Base-by-base conservation (phyloP, 2,113 vertebrate genomes). In the Callipepla squamata region DNA sequence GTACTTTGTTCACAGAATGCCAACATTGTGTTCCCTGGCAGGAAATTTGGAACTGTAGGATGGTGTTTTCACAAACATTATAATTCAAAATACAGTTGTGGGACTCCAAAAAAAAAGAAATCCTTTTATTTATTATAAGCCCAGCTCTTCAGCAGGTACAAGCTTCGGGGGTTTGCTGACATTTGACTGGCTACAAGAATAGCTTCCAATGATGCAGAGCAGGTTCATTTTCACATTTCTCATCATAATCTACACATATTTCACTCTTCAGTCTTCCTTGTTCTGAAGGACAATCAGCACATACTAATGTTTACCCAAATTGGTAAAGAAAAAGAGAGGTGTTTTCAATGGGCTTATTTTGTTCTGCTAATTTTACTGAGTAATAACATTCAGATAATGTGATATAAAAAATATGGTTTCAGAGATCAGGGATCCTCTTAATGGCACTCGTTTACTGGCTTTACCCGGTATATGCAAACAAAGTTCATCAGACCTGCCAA, bases 1-100 rank as follows among this genome's bases (percentile, higher is more conserved):
- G 92, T 92, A 87, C 42, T 96, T 94, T 1, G 4, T 74, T 83
- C 88, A 93, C 34, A 95, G 81, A 91, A 90, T 93, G 95, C 74
- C 57, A 80, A 79, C 89, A 36, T 69, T 81, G 47, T 89, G 83
- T 51, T 77, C 57, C 44, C 85, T 88, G 70, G 34, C 61, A 93
- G 76, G 68, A 87, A 89, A 91, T 83, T 19, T 34, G 25, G 88
- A 95, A 85, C 65, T 55, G 63, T 48, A 88, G 63, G 62, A 12
- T 40, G 86, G n/a, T 69, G 65, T 88, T 61, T 93, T 62, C 80
- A 93, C 48, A 95, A 90, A 78, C 23, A 89, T 45, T 21, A 63
- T 91, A 80, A 95, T 78, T 90, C 90, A 55, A 81, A 91, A 94
- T 83, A 79, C 25, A 77, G 79, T 20, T 18, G 40, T 70, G 45